phyloP scores from a whole-genome alignment of 2,888 invertebrate species.

The Drosophila quasianomalipes region DNA sequence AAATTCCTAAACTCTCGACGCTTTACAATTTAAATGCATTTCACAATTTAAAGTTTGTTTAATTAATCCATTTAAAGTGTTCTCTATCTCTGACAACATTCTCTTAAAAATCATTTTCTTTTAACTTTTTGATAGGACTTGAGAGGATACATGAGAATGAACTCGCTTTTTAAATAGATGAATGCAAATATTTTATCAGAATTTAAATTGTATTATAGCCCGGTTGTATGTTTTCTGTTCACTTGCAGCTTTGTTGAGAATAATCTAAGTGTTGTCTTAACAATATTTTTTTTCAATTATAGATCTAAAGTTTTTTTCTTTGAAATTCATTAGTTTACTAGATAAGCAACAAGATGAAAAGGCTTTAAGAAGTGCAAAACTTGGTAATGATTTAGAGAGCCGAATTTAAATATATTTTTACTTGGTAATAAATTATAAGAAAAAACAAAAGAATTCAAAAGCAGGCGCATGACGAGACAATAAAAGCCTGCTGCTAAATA shows the following conservation, averaged over 20 bases:
- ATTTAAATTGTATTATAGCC: neutral
- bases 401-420: neutral
- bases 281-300: neutral
- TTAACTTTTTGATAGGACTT: neutral
- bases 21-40: conserved; percentile 13
- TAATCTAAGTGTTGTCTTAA: neutral
- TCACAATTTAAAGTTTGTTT: conserved; percentile 9
- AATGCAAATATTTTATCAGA: neutral
- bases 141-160: neutral
- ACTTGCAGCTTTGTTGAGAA: neutral
- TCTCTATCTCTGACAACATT: no score
- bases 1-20: neutral
- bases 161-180: neutral
- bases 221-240: rapidly evolving
- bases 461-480: neutral
- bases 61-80: conserved; percentile 3
- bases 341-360: neutral
- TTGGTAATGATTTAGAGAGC: neutral
- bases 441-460: conserved; percentile 33
- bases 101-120: neutral
- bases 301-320: neutral
- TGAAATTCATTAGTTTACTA: neutral
- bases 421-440: neutral
- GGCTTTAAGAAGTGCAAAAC: neutral
- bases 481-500: conserved; percentile 49